Evolutionary conservation across 2,113 vertebrate species (phyloP), one percentile per base, ranked within the genome.

Genomic region (Labrus mixtus): DNA sequence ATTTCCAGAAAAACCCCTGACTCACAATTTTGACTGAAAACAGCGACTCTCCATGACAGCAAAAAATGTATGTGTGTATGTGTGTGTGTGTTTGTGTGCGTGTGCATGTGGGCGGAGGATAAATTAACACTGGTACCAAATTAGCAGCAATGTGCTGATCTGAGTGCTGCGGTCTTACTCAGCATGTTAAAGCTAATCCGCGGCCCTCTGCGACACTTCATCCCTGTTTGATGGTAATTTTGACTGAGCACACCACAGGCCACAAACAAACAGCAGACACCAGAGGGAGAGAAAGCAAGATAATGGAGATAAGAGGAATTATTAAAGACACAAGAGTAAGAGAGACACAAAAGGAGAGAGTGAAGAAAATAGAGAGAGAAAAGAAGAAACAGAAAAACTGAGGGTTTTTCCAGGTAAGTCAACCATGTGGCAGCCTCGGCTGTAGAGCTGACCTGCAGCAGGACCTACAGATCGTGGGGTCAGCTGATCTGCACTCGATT

Each of bases 111-210:
- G 85, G 85, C 15, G 75, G 78, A 68, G 76, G 85, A 84, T 83
- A 74, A 89, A 91, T 91, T 89, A 91, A 84, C 85, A 59, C 60
- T 71, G 20, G 48, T 76, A 79, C 82, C 82, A 87, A 90, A 87
- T 91, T 87, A 91, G 89, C 73, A 65, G 76, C 75, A 65, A 81
- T 76, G 84, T 79, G 73, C 72, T 19, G 78, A 71, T 89, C 41
- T 48, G 65, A 67, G 75, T 58, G 65, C 78, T 73, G 80, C 36
- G 76, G 78, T 86, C 82, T 87, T 84, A 90, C 79, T 84, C 91
- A 85, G 88, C 88, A 80, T 80, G 89, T 88, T 84, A 77, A 79
- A 84, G 69, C 73, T 88, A 85, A 86, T 90, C 86, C 62, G 45
- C 51, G 45, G 81, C 71, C 77, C 84, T 73, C 73, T 68, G 85